These are phyloP conservation scores for Carassius auratus DNA, from an alignment of 2,113 vertebrate genomes.

Conservation along the genomic window DNA sequence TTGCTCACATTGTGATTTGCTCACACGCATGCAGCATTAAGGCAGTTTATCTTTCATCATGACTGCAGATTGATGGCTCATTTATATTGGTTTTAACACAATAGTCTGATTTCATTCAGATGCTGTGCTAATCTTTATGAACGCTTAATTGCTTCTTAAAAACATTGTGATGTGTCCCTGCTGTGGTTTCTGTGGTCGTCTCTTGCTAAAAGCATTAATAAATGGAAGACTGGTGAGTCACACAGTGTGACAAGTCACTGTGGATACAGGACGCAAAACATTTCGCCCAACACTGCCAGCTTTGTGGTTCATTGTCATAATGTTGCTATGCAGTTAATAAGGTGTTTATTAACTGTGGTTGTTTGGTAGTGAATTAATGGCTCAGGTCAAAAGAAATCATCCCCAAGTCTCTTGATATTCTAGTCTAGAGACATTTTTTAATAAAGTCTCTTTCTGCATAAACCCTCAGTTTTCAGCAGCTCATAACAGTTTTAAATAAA, in stretches of 20 bases:
- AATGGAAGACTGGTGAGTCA: background rate
- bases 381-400: background rate
- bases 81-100: background rate
- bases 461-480: no score
- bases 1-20: background rate
- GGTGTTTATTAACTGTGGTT: background rate
- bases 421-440: background rate
- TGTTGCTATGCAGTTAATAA: no score
- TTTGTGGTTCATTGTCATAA: background rate
- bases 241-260: slow-evolving; percentile 1
- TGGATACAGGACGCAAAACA: background rate
- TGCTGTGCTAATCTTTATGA: background rate
- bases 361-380: background rate
- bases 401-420: background rate
- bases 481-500: no score
- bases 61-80: background rate
- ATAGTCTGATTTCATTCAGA: background rate
- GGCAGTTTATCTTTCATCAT: background rate
- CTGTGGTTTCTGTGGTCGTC: background rate
- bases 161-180: background rate
- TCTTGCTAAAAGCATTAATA: background rate
- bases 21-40: background rate
- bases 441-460: background rate
- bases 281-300: background rate
- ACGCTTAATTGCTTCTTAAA: background rate